Conservation (phyloP, 2,888 invertebrate genomes). For the Drosophila testacea region DNA sequence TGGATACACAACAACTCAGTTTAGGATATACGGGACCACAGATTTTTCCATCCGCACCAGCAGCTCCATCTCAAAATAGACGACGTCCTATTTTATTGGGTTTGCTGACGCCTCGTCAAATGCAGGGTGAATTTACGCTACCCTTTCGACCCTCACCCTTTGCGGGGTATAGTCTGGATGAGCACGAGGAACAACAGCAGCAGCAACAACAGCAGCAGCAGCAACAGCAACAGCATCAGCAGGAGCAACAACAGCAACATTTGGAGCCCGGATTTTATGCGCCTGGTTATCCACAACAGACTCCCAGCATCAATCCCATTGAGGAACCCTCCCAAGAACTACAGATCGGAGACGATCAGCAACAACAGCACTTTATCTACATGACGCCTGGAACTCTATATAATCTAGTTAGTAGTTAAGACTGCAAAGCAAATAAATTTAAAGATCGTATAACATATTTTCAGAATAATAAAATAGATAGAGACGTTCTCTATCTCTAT, state of each 20-base stretch:
- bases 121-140: conserved; percentile 43
- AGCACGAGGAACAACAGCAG: conserved; percentile 5
- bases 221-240: not conserved
- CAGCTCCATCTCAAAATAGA: not conserved
- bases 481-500: too few species aligned
- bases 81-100: conserved; percentile 49
- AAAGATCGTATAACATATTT: not conserved
- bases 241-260: not conserved
- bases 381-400: conserved; percentile 62
- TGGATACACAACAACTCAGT: conserved; percentile 44
- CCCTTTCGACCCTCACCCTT: conserved; percentile 77
- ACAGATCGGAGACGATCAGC: conserved; percentile 25
- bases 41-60: conserved; percentile 45
- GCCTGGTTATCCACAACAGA: conserved; percentile 35
- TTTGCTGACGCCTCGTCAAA: conserved; percentile 25
- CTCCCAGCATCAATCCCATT: conserved; percentile 12
- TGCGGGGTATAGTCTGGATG: conserved; percentile 64
- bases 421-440: not conserved
- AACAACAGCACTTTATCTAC: conserved; percentile 38
- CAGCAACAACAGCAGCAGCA: conserved; percentile 18
- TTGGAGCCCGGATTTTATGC: conserved; percentile 49
- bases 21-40: conserved; percentile 64
- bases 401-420: conserved; percentile 54
- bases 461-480: too few species aligned
- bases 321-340: conserved; percentile 13